Percentiles rank a stretch among this genome's conserved stretches.
These are phyloP conservation scores for Agrilus planipennis DNA, from an alignment of 1,140 invertebrate genomes.

Conservation along the genomic window DNA sequence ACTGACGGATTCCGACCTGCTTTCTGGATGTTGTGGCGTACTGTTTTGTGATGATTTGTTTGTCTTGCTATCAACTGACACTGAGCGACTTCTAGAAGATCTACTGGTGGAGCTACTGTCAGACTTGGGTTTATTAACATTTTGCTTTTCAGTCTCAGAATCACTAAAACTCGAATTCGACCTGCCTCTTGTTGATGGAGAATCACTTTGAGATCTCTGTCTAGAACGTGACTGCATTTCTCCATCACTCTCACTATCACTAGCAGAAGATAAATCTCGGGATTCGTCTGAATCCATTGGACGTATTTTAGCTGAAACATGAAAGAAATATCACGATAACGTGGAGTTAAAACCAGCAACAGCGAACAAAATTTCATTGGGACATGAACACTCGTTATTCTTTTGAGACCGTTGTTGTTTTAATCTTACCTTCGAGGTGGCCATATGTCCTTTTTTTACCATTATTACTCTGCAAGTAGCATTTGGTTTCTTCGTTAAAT, in stretches of 20 bases:
- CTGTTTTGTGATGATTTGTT: neutral
- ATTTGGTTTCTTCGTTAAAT: constrained; percentile 1
- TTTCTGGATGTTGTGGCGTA: constrained; percentile 5
- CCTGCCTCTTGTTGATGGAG: constrained; percentile 1
- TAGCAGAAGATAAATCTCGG: constrained; percentile 28
- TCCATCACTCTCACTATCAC: constrained; percentile 24
- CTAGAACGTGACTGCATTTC: no score
- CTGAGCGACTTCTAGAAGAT: no score
- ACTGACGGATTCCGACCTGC: neutral
- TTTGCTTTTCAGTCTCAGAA: no score
- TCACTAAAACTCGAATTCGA: no score
- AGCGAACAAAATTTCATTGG: constrained; percentile 10
- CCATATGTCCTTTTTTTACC: neutral
- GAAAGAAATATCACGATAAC: neutral
- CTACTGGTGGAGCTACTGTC: no score
- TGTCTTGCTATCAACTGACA: no score
- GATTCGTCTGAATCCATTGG: constrained; percentile 31
- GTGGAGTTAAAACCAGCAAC: neutral
- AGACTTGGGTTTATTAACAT: no score
- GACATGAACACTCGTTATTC: no score
- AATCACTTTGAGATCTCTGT: constrained; percentile 1
- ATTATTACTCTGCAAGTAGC: constrained; percentile 1
- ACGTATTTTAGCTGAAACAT: constrained; percentile 11
- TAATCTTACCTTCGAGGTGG: constrained; percentile 26
- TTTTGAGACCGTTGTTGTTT: constrained; percentile 22